Conservation (phyloP, 2,797 vertebrate species). For the Tokudaia muenninki region DNA sequence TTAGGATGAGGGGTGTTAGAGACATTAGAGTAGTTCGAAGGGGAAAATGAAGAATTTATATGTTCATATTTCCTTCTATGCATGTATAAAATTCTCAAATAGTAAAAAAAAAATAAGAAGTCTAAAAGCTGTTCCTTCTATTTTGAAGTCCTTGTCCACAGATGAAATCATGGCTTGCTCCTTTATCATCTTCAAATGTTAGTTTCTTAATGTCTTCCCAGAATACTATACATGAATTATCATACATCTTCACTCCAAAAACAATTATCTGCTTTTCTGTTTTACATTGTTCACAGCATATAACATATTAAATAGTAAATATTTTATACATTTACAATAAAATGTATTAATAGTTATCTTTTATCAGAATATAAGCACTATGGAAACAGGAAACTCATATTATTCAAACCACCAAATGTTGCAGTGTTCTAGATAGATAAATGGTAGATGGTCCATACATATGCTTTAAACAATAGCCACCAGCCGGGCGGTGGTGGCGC, state of each 20-base stretch:
- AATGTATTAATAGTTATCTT: background rate
- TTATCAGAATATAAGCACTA: background rate
- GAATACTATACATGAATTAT: background rate
- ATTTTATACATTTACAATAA: background rate
- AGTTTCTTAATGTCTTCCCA: background rate
- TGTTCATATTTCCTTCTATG: background rate
- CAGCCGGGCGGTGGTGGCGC: no score
- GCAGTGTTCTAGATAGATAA: background rate
- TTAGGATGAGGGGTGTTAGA: background rate
- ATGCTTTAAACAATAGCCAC: background rate
- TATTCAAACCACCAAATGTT: background rate
- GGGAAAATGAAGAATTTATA: background rate
- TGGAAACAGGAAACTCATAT: background rate
- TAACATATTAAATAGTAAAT: background rate
- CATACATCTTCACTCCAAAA: background rate
- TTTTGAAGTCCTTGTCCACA: background rate
- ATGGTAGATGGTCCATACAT: background rate
- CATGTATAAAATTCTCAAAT: background rate
- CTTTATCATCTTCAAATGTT: conserved; percentile 10
- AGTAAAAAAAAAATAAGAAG: background rate
- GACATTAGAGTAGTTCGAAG: background rate
- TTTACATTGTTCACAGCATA: background rate
- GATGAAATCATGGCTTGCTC: background rate
- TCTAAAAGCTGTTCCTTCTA: background rate
- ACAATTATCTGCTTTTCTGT: background rate